phyloP scores from a whole-genome alignment of 1,140 invertebrate species.

The Spodoptera frugiperda region DNA sequence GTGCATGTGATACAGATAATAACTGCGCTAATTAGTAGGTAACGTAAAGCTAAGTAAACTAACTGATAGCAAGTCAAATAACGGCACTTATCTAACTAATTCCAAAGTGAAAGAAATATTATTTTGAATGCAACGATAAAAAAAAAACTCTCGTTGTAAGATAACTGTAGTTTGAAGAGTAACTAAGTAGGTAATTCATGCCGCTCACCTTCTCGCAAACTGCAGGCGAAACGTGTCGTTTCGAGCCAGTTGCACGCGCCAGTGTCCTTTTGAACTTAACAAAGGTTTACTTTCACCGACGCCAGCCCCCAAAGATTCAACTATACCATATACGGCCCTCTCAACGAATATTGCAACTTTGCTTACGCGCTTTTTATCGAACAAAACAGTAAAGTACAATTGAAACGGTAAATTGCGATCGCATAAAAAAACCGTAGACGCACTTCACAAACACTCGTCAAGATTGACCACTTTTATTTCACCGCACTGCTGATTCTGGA shows the following conservation, averaged over 20 bases:
- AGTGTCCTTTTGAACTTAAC: slow-evolving; percentile 83
- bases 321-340: slow-evolving; percentile 79
- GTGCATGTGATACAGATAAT: slow-evolving; percentile 12
- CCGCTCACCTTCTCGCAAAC: slow-evolving; percentile 79
- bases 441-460: slow-evolving; percentile 76
- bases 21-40: slow-evolving; percentile 32
- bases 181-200: slow-evolving; percentile 71
- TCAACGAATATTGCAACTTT: slow-evolving; percentile 69
- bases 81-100: slow-evolving; percentile 47
- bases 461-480: slow-evolving; percentile 61
- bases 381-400: slow-evolving; percentile 83
- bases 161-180: slow-evolving; percentile 70
- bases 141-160: slow-evolving; percentile 53
- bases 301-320: slow-evolving; percentile 74
- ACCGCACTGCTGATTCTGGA: slow-evolving; percentile 67
- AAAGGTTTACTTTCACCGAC: slow-evolving; percentile 84
- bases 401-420: slow-evolving; percentile 78
- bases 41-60: slow-evolving; percentile 29
- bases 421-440: slow-evolving; percentile 64
- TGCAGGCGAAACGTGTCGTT: slow-evolving; percentile 76
- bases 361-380: slow-evolving; percentile 78
- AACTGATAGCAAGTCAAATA: slow-evolving; percentile 41
- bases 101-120: slow-evolving; percentile 54
- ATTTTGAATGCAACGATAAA: slow-evolving; percentile 55
- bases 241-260: slow-evolving; percentile 74